Percentiles rank a stretch among this genome's conserved stretches.
These are phyloP conservation scores for Lichenostomus cassidix DNA, from an alignment of 2,113 vertebrate species.

Conservation along the genomic window DNA sequence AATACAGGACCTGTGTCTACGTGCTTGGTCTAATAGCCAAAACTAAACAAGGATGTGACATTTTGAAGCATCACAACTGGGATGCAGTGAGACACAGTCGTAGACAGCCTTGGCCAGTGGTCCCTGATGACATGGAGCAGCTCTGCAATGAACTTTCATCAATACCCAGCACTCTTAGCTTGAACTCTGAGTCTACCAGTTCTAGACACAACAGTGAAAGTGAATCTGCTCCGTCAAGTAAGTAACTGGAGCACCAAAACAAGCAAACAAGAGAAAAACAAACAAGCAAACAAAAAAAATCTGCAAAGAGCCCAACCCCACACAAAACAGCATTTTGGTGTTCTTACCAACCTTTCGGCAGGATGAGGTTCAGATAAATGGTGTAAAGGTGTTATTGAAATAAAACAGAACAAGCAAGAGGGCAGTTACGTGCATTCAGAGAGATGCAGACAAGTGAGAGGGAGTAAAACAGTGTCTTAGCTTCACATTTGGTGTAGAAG, in stretches of 20 bases:
- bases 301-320: not conserved
- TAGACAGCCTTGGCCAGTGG: conserved; percentile 92
- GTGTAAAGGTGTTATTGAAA: not conserved
- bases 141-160: conserved; percentile 84
- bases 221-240: conserved; percentile 93
- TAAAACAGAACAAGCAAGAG: not conserved
- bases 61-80: conserved; percentile 92
- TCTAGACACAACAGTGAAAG: conserved; percentile 98
- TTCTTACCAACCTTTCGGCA: not conserved
- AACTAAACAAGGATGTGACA: conserved; percentile 95
- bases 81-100: conserved; percentile 94
- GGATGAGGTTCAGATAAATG: not conserved
- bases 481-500: not conserved
- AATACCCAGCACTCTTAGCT: conserved; percentile 83
- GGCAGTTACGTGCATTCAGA: not conserved
- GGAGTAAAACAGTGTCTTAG: not conserved
- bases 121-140: conserved; percentile 92
- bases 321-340: not conserved
- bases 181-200: conserved; percentile 95
- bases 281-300: not conserved
- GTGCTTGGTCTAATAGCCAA: conserved; percentile 94
- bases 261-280: not conserved
- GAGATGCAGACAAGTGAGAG: not conserved
- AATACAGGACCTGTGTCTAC: conserved; percentile 90
- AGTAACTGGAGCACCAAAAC: conserved; percentile 18